Conservation (phyloP, 2,888 invertebrate species). For the Nomada ruficornis region DNA sequence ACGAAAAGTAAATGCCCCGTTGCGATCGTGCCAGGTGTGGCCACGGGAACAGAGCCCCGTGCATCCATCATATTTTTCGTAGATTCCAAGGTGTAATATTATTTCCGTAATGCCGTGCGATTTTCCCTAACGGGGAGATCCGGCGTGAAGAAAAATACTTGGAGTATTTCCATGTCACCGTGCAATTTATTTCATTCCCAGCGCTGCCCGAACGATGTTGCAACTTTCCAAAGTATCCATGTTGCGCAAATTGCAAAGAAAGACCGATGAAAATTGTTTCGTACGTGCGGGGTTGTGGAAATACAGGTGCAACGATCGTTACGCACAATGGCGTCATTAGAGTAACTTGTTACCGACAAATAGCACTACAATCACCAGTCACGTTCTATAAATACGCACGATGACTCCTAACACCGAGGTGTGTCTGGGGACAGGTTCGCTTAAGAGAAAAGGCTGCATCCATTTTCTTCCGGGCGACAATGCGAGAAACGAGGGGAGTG, state of each 20-base stretch:
- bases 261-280: neutral
- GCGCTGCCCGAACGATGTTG: neutral
- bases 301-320: constrained; percentile 71
- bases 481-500: too few relatives aligned
- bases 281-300: constrained; percentile 22
- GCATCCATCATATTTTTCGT: neutral
- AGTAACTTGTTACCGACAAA: constrained; percentile 65
- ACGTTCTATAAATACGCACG: constrained; percentile 78
- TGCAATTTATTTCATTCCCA: constrained; percentile 2
- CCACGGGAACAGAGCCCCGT: too few relatives aligned
- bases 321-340: constrained; percentile 75
- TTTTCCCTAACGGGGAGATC: neutral
- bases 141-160: neutral
- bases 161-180: neutral
- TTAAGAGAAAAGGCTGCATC: constrained; percentile 52
- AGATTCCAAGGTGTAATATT: too few relatives aligned
- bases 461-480: constrained; percentile 7
- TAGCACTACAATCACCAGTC: constrained; percentile 74
- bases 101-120: neutral
- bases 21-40: too few relatives aligned
- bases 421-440: constrained; percentile 65
- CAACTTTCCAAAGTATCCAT: neutral
- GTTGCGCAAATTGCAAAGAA: constrained; percentile 8
- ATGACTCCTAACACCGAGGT: constrained; percentile 71
- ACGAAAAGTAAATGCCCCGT: neutral